phyloP scores from a whole-genome alignment of 2,113 vertebrate species.

The Martes martes region DNA sequence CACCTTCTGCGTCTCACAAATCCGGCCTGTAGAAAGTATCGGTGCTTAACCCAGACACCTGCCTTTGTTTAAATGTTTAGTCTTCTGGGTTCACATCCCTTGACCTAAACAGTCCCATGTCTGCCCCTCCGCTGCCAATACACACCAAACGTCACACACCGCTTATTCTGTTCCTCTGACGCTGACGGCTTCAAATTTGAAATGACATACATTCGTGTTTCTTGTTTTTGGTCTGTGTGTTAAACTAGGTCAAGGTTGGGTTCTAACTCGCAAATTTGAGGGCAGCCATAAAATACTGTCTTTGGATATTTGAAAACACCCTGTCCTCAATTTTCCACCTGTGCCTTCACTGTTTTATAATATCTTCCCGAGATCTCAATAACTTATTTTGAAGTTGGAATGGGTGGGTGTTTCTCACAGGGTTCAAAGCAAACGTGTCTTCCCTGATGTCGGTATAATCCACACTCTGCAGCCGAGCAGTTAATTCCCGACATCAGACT shows the following conservation, averaged over 20 bases:
- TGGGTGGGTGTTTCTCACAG: not conserved
- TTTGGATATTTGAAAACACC: not conserved
- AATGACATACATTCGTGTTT: not conserved
- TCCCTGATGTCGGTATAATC: not conserved
- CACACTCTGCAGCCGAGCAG: not conserved
- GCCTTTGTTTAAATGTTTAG: not conserved
- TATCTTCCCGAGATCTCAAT: not conserved
- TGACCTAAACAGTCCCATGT: not conserved
- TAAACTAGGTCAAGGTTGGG: not conserved
- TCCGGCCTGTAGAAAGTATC: not conserved
- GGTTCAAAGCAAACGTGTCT: not conserved
- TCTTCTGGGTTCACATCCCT: not conserved
- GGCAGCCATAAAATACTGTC: not conserved
- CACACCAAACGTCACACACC: rapidly evolving
- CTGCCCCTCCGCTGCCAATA: not conserved
- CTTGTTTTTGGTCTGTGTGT: not conserved
- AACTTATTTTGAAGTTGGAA: not conserved
- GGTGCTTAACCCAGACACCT: not conserved
- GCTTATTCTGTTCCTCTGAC: not conserved
- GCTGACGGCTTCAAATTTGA: not conserved
- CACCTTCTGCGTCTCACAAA: not conserved
- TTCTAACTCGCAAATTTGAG: not conserved
- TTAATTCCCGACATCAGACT: not conserved
- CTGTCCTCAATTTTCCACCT: not conserved
- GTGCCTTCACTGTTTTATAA: not conserved